Conservation (phyloP, 1,140 invertebrate genomes). For the Sinella curviseta region DNA sequence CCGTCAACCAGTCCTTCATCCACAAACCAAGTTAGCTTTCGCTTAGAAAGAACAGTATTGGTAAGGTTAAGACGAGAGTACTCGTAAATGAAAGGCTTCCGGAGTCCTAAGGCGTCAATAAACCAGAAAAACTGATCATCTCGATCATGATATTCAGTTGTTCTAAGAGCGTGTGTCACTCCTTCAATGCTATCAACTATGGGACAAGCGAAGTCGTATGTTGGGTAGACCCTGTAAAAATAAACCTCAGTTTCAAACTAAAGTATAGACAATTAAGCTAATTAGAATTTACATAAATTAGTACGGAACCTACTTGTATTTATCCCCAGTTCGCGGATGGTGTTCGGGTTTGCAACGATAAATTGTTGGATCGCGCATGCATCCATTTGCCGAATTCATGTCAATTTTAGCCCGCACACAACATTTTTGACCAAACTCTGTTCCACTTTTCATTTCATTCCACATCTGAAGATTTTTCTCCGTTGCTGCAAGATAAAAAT, state of each 20-base stretch:
- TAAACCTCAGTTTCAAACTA: no score
- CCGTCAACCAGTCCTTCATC: constrained; percentile 89
- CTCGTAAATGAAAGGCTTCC: constrained; percentile 92
- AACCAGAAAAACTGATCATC: constrained; percentile 99
- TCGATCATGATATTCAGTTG: constrained; percentile 97
- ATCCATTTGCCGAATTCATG: constrained; percentile 94
- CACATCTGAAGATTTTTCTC: constrained; percentile 86
- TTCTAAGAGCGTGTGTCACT: constrained; percentile 94
- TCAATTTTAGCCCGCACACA: constrained; percentile 97
- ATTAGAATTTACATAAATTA: constrained; percentile 5
- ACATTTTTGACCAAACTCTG: constrained; percentile 74
- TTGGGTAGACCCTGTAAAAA: constrained; percentile 88
- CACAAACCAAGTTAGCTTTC: constrained; percentile 98
- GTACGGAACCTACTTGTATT: constrained; percentile 80
- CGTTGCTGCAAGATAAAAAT: constrained; percentile 64
- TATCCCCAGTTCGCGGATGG: constrained; percentile 87
- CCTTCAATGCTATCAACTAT: constrained; percentile 97
- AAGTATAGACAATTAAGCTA: constrained; percentile 34
- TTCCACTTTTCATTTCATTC: constrained; percentile 92
- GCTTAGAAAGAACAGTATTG: constrained; percentile 94
- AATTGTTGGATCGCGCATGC: constrained; percentile 97
- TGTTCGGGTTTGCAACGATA: constrained; percentile 96
- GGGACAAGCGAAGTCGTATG: constrained; percentile 99
- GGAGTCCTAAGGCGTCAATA: constrained; percentile 78
- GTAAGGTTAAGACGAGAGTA: constrained; percentile 96